Conservation (phyloP, 2,797 vertebrate species). For the Mastacembelus armatus region DNA sequence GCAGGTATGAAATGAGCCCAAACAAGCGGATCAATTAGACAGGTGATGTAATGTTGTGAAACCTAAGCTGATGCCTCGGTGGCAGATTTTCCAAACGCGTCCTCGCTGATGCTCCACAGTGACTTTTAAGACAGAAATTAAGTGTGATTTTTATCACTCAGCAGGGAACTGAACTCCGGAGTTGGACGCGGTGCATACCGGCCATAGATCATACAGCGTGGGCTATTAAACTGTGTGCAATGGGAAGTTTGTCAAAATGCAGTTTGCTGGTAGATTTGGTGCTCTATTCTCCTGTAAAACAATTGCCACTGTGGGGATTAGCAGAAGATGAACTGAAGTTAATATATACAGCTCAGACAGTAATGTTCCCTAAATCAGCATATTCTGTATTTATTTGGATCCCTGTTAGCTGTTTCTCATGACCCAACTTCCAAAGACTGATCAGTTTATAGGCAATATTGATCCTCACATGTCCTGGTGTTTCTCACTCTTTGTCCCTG, state of each 20-base stretch:
- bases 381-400: slow-evolving; percentile 29
- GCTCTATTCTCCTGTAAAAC: slow-evolving; percentile 46
- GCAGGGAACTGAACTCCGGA: slow-evolving; percentile 44
- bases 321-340: slow-evolving; percentile 36
- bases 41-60: slow-evolving; percentile 81
- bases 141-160: slow-evolving; percentile 47
- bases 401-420: slow-evolving; percentile 13
- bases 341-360: slow-evolving; percentile 47
- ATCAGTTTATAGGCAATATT: slow-evolving; percentile 22
- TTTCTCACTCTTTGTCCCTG: not conserved
- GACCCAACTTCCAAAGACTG: not conserved
- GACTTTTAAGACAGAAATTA: slow-evolving; percentile 52
- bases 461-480: slow-evolving; percentile 6
- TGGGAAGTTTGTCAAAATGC: slow-evolving; percentile 49
- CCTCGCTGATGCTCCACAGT: slow-evolving; percentile 42
- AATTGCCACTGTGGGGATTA: slow-evolving; percentile 34
- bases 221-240: slow-evolving; percentile 28
- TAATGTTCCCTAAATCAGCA: slow-evolving; percentile 43
- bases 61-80: slow-evolving; percentile 62
- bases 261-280: slow-evolving; percentile 34
- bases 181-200: slow-evolving; percentile 18
- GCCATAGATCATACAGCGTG: slow-evolving; percentile 34
- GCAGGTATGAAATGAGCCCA: slow-evolving; percentile 76
- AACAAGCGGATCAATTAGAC: slow-evolving; percentile 77
- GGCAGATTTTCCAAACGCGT: slow-evolving; percentile 51